Conservation (phyloP, 2,113 vertebrate species). For the Oryzias javanicus region DNA sequence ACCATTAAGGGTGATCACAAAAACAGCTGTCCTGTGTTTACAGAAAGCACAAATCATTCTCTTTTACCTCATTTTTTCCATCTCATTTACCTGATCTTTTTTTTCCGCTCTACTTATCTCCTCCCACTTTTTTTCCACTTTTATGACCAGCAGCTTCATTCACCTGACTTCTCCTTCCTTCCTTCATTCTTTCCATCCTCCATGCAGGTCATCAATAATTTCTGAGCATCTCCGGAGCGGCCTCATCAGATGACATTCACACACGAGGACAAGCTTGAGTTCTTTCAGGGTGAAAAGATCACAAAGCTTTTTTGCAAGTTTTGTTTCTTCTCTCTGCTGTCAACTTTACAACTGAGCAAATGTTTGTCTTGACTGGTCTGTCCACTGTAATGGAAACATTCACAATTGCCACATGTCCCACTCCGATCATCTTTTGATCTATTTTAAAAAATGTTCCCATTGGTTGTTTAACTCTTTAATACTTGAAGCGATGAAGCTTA, state of each 20-base stretch:
- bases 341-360: too few relatives aligned
- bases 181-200: constrained; percentile 14
- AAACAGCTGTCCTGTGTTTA: constrained; percentile 1
- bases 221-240: constrained; percentile 23
- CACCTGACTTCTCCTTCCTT: constrained; percentile 6
- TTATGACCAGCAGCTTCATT: neutral
- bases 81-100: constrained; percentile 4
- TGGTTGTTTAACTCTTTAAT: too few relatives aligned
- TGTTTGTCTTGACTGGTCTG: too few relatives aligned
- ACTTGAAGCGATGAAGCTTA: too few relatives aligned
- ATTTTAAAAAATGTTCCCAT: too few relatives aligned
- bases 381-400: too few relatives aligned
- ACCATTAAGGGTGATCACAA: neutral
- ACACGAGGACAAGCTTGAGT: constrained; percentile 20
- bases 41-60: neutral
- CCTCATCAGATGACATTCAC: constrained; percentile 41
- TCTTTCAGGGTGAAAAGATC: neutral
- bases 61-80: constrained; percentile 1
- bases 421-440: too few relatives aligned
- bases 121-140: constrained; percentile 22
- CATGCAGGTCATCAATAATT: constrained; percentile 50
- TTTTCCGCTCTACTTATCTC: constrained; percentile 10
- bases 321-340: constrained; percentile 3
- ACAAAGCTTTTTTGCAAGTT: neutral
- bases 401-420: too few relatives aligned